Conservation (phyloP, 2,113 vertebrate species). For the Alligator mississippiensis region DNA sequence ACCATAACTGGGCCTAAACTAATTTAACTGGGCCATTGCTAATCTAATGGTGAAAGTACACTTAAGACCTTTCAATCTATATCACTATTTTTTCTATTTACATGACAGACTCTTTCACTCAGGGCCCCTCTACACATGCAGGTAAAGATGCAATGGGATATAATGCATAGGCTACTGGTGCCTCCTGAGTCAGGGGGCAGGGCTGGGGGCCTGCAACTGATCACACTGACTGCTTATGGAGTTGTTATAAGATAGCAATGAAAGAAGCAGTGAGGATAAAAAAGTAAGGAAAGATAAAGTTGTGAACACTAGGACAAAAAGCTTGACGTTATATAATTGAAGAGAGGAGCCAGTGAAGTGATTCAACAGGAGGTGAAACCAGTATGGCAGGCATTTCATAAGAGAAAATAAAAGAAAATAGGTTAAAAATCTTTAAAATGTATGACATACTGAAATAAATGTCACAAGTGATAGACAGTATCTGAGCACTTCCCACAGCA, state of each 20-base stretch:
- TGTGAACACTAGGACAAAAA: background rate
- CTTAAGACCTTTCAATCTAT: too few relatives aligned
- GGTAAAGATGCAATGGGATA: too few relatives aligned
- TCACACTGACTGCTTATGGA: background rate
- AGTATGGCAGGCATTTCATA: background rate
- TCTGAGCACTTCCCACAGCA: background rate
- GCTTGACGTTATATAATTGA: background rate
- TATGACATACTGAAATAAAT: background rate
- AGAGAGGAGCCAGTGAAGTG: background rate
- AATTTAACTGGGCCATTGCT: too few relatives aligned
- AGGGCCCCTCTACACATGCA: too few relatives aligned
- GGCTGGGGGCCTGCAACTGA: too few relatives aligned
- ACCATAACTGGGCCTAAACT: too few relatives aligned
- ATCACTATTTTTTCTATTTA: too few relatives aligned
- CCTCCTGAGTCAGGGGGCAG: too few relatives aligned
- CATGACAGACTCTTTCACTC: too few relatives aligned
- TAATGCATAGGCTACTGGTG: too few relatives aligned
- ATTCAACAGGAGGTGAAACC: background rate
- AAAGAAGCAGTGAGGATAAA: background rate
- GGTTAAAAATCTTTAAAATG: background rate
- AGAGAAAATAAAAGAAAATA: background rate
- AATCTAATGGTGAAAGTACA: too few relatives aligned
- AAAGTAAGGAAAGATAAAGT: background rate
- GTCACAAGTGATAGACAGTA: background rate
- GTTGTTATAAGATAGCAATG: background rate